phyloP scores from a whole-genome alignment of 2,113 vertebrate genomes.

The Machaerirhynchus nigripectus region DNA sequence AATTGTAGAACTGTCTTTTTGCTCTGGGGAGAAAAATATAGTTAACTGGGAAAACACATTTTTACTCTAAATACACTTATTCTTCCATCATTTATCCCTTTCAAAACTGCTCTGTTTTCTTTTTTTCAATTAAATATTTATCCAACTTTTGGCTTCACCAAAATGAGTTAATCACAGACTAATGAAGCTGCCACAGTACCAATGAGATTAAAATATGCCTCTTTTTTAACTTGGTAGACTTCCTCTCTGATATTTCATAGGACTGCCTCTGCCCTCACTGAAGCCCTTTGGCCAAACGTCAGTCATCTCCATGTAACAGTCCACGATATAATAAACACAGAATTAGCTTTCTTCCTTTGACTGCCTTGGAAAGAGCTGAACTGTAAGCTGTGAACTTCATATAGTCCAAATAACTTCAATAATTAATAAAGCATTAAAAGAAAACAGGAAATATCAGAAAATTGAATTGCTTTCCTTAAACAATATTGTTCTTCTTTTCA shows the following conservation, averaged over 20 bases:
- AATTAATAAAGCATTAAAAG: neutral
- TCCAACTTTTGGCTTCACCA: neutral
- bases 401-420: neutral
- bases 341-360: neutral
- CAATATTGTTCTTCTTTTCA: neutral
- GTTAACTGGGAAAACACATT: neutral
- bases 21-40: neutral
- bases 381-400: neutral
- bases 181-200: neutral
- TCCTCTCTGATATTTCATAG: neutral
- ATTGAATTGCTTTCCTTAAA: conserved; percentile 1
- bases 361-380: neutral
- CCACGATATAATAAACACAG: neutral
- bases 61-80: neutral
- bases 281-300: conserved; percentile 14
- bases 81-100: neutral
- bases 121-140: neutral
- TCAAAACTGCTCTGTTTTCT: neutral
- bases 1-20: neutral
- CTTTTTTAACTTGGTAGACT: neutral
- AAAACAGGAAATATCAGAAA: neutral
- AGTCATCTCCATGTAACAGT: neutral
- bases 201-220: neutral
- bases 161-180: neutral
- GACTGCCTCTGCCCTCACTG: neutral